phyloP scores from a whole-genome alignment of 2,797 vertebrate species.

The Clarias laeviceps region DNA sequence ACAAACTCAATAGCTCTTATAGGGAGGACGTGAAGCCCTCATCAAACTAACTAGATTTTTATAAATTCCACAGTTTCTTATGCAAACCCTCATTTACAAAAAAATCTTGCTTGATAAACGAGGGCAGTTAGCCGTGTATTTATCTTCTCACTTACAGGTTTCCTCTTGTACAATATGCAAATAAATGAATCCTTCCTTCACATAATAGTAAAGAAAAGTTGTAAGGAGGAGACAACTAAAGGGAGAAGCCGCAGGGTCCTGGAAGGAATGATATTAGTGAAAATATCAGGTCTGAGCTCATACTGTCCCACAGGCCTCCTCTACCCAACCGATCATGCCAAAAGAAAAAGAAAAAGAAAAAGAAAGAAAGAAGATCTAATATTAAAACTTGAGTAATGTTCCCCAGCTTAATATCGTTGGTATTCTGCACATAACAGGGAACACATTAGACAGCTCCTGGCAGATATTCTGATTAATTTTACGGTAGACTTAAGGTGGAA shows the following conservation, averaged over 20 bases:
- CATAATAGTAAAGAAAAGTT: not conserved
- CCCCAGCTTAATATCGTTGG: slow-evolving; percentile 49
- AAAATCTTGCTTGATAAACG: not conserved
- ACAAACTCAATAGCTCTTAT: not conserved
- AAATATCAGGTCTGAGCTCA: slow-evolving; percentile 51
- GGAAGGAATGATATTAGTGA: slow-evolving; percentile 33
- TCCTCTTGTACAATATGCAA: slow-evolving; percentile 8
- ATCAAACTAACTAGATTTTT: not conserved
- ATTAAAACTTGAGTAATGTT: slow-evolving; percentile 54
- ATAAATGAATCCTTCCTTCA: not conserved
- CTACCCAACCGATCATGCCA: slow-evolving; percentile 46
- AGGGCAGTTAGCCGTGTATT: not conserved
- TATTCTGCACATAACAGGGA: slow-evolving; percentile 54
- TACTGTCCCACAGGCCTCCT: slow-evolving; percentile 47
- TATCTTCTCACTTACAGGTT: not conserved
- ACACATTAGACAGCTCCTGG: slow-evolving; percentile 56
- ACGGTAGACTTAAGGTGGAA: slow-evolving; percentile 58
- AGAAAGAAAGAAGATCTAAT: slow-evolving; percentile 40
- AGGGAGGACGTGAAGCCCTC: not conserved
- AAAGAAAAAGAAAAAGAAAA: not conserved
- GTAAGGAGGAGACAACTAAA: slow-evolving; percentile 6
- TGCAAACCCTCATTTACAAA: not conserved
- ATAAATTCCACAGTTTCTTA: not conserved
- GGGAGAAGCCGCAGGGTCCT: slow-evolving; percentile 40
- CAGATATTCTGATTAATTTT: slow-evolving; percentile 59